Evolutionary conservation across 1,140 invertebrate genomes (phyloP).

Genomic region (Palaemon carinicauda): DNA sequence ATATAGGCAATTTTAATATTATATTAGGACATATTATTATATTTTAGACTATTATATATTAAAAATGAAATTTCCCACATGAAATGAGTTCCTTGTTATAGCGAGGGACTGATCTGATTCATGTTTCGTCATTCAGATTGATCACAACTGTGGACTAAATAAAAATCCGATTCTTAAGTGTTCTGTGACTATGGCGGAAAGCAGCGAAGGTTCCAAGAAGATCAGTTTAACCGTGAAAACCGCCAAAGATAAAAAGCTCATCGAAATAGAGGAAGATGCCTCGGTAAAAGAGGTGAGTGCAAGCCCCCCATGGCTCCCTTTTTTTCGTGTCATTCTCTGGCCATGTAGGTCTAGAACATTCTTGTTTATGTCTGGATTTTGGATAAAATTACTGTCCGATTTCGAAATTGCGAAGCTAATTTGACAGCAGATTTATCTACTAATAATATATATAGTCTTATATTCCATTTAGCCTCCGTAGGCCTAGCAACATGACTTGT

Average conservation of each 20-base stretch:
- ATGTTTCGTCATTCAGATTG: slow-evolving; percentile 52
- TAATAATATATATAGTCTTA: too few relatives aligned
- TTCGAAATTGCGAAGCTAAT: too few relatives aligned
- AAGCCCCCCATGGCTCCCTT: background rate
- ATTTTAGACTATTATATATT: background rate
- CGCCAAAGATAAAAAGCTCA: slow-evolving; percentile 89
- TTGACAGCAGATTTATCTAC: too few relatives aligned
- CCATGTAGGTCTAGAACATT: background rate
- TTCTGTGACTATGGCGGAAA: slow-evolving; percentile 37
- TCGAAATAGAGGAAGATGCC: slow-evolving; percentile 70
- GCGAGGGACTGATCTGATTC: slow-evolving; percentile 2
- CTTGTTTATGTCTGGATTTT: too few relatives aligned
- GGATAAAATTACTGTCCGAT: too few relatives aligned
- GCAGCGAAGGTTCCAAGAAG: slow-evolving; percentile 22
- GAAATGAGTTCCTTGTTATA: background rate
- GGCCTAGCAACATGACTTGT: too few relatives aligned
- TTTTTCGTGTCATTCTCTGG: background rate
- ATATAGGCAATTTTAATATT: too few relatives aligned
- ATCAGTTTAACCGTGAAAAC: slow-evolving; percentile 95
- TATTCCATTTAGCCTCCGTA: too few relatives aligned
- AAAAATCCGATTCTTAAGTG: background rate
- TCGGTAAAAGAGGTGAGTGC: slow-evolving; percentile 82
- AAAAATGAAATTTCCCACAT: too few relatives aligned
- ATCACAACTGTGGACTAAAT: slow-evolving; percentile 33
- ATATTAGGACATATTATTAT: too few relatives aligned